Evolutionary conservation across 2,113 vertebrate species (phyloP), one percentile per base, ranked within the genome.

Genomic region (Chaetodon trifascialis): DNA sequence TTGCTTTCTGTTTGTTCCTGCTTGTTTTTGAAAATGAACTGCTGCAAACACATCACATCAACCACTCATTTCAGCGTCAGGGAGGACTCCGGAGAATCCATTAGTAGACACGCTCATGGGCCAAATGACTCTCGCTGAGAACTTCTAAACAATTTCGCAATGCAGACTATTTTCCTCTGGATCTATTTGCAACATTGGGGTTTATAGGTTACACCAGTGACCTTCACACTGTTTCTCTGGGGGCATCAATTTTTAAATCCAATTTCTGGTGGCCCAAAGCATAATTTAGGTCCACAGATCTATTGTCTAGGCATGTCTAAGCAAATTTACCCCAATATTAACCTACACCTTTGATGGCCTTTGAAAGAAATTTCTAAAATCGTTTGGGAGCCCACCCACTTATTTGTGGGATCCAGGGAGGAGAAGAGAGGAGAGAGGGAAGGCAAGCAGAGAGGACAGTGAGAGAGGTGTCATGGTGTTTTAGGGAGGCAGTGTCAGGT

Each of bases 171-270:
- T 90, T 88, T 73, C 65, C 59, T 47, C 52, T 34, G 54, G 67
- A 82, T 88, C 52, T 68, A 8, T 84, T 74, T 71, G 51, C 63
- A 76, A 73, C 62, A 73, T 54, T 74, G 74, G 59, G 65, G 42
- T 66, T 79, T 80, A 51, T 25, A 79, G 71, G 73, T 86, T 83
- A 75, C 46, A 68, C 49, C 16, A 56, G 19, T 88, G 86, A 93
- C 92, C 87, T 91, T 93, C 87, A 82, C 70, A 78, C 46, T 21
- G 58, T 83, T 89, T 77, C 81, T 78, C 83, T 30, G 36, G 55
- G 76, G 79, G 51, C 80, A 88, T 91, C 70, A 82, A 84, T 91
- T 86, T 85, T 89, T 85, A 83, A 93, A 93, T 91, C 90, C 87
- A 91, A 90, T 91, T 83, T 91, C 73, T 88, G 46, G 36, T 80